A percentile compares a stretch with the other conserved stretches of the same genome.
Evolutionary conservation across 2,113 vertebrate species (phyloP).

Genomic region (Pholis gunnellus): DNA sequence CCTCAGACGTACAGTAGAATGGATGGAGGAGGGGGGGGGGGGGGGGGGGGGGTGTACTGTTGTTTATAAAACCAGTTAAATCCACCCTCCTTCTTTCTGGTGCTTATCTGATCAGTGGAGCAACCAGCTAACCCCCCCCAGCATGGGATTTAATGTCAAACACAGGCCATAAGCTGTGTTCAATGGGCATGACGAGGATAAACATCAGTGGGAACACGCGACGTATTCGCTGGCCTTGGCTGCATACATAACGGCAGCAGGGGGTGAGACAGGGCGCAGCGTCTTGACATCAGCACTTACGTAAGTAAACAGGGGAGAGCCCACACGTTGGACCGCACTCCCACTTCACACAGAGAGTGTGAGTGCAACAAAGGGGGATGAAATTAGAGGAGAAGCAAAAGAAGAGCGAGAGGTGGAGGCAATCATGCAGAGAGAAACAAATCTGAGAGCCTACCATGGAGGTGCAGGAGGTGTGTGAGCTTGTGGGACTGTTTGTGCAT

Average conservation of each 20-base stretch:
- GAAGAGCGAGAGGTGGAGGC: conserved; percentile 38
- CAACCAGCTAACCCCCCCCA: conserved; percentile 57
- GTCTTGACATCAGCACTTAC: conserved; percentile 54
- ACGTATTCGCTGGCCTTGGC: conserved; percentile 18
- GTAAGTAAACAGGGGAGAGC: conserved; percentile 52
- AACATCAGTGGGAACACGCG: conserved; percentile 61
- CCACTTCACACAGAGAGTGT: conserved; percentile 45
- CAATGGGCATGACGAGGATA: conserved; percentile 70
- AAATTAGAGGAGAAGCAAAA: conserved; percentile 37
- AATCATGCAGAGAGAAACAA: conserved; percentile 60
- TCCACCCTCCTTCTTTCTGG: conserved; percentile 61
- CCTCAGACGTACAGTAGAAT: conserved; percentile 44
- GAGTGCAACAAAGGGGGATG: conserved; percentile 36
- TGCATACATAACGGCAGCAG: conserved; percentile 31
- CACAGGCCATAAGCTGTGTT: conserved; percentile 63
- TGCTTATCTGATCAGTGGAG: conserved; percentile 77
- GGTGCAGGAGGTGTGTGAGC: conserved; percentile 35
- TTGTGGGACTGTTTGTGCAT: conserved; percentile 32
- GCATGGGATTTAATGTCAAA: conserved; percentile 74
- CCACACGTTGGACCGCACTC: conserved; percentile 34
- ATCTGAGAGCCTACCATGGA: conserved; percentile 43
- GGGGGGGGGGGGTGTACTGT: conserved; percentile 21
- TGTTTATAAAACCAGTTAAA: conserved; percentile 78
- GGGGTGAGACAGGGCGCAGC: conserved; percentile 24
- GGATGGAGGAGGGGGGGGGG: conserved; percentile 2